phyloP scores from a whole-genome alignment of 2,797 vertebrate species.

The Gallirallus australis region DNA sequence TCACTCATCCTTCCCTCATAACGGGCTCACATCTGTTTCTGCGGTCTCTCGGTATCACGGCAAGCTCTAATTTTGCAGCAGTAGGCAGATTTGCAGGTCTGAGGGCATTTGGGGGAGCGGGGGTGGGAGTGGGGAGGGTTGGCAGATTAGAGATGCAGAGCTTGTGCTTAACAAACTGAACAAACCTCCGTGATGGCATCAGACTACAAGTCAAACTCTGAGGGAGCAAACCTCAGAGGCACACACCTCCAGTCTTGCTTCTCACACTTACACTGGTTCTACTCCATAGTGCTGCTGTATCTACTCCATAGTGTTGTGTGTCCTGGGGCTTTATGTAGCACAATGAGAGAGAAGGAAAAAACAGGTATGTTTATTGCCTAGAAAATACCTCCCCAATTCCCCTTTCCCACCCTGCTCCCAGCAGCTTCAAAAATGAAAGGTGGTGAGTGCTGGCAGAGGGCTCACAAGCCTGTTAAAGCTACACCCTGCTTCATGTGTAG shows the following conservation, averaged over 20 bases:
- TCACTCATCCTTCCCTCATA: background rate
- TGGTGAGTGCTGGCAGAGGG: background rate
- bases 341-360: background rate
- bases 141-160: background rate
- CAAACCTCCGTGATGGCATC: background rate
- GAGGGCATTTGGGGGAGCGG: background rate
- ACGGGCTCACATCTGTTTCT: background rate
- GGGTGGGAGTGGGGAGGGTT: accelerated
- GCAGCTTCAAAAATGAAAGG: background rate
- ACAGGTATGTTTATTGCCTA: background rate
- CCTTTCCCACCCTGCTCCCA: background rate
- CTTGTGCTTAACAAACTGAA: background rate
- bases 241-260: background rate
- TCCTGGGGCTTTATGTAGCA: background rate
- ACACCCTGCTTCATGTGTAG: background rate
- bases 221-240: background rate
- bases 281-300: background rate
- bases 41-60: background rate
- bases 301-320: background rate
- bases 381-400: accelerated
- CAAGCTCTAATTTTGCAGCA: slow-evolving; percentile 34
- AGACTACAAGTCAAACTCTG: background rate
- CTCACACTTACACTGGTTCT: background rate
- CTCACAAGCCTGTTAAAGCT: background rate
- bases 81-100: slow-evolving; percentile 7